Conservation (phyloP, 2,113 vertebrate species). For the Propithecus coquereli region DNA sequence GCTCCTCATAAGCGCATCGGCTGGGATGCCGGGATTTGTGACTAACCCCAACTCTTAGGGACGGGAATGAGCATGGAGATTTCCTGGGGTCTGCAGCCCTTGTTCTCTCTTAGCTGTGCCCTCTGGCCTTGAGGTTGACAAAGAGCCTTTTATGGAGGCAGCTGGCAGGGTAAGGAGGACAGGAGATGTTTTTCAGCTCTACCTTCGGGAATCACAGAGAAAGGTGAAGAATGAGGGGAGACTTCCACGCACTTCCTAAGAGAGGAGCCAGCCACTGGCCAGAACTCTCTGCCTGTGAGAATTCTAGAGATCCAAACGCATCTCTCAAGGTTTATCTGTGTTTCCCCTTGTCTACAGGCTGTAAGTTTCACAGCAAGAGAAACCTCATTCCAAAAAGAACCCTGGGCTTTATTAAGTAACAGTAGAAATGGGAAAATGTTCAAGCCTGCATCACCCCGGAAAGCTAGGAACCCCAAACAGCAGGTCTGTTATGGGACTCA, state of each 20-base stretch:
- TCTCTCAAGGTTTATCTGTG: neutral
- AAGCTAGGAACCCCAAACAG: neutral
- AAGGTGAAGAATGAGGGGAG: neutral
- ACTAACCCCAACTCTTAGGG: neutral
- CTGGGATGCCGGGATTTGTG: fast-evolving
- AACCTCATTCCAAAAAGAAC: neutral
- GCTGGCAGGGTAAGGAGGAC: too few relatives aligned
- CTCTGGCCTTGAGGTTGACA: neutral
- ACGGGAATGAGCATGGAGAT: neutral
- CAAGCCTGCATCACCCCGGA: neutral
- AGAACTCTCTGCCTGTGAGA: neutral
- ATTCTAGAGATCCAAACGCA: too few relatives aligned
- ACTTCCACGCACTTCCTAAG: neutral
- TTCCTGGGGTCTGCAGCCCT: neutral
- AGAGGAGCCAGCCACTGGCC: neutral
- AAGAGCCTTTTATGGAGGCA: neutral
- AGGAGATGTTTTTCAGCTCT: neutral
- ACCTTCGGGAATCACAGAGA: neutral
- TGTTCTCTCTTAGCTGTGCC: neutral
- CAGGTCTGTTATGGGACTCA: neutral
- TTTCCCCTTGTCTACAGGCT: neutral
- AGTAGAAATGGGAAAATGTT: neutral
- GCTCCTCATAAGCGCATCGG: too few relatives aligned
- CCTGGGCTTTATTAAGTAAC: neutral
- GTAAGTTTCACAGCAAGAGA: neutral